phyloP scores from a whole-genome alignment of 2,113 vertebrate genomes.

The Neotoma lepida region DNA sequence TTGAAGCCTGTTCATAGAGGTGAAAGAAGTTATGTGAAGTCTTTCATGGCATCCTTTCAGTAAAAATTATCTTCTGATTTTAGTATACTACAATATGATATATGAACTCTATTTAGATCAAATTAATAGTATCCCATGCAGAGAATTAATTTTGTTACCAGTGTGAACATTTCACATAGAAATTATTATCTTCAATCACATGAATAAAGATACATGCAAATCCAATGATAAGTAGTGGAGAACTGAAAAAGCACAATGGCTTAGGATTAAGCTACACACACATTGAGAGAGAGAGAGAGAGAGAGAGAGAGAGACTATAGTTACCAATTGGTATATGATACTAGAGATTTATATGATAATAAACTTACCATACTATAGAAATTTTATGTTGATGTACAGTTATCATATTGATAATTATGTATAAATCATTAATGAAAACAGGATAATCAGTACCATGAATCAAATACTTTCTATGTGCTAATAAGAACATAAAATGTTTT shows the following conservation, averaged over 20 bases:
- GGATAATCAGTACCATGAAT: background rate
- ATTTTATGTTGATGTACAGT: background rate
- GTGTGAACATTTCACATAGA: background rate
- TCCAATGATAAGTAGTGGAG: background rate
- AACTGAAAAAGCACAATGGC: background rate
- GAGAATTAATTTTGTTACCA: slow-evolving; percentile 2
- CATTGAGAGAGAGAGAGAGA: background rate
- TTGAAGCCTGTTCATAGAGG: slow-evolving; percentile 32
- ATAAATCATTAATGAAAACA: slow-evolving; percentile 10
- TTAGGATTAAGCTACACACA: background rate
- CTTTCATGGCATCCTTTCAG: slow-evolving; percentile 2
- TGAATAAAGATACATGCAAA: background rate
- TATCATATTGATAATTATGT: background rate
- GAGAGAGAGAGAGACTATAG: background rate
- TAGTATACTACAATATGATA: background rate
- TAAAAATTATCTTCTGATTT: slow-evolving; percentile 23
- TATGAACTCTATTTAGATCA: slow-evolving; percentile 22
- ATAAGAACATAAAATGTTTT: slow-evolving; percentile 8
- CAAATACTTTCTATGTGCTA: background rate
- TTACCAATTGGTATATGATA: background rate
- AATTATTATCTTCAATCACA: slow-evolving; percentile 24
- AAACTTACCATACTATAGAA: background rate
- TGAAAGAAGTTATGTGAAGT: background rate
- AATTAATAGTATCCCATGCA: slow-evolving; percentile 10
- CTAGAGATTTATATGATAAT: background rate